Evolutionary conservation across 2,113 vertebrate species (phyloP).

Genomic region (Heterotis niloticus): DNA sequence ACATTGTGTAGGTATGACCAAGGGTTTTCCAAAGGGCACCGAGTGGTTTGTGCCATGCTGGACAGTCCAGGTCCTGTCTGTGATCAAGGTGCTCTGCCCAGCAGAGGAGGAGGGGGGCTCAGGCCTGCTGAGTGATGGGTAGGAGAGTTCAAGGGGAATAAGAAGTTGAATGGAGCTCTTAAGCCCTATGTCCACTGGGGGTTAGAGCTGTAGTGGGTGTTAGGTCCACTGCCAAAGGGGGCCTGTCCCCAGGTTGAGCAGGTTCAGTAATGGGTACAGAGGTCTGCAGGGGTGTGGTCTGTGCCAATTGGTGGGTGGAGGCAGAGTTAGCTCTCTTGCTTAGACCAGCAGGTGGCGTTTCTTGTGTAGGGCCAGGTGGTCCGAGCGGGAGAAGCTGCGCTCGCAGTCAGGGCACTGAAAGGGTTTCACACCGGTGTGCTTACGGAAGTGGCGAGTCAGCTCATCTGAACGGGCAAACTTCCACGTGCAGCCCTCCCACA

Average conservation of each 20-base stretch:
- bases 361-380: conserved; percentile 93
- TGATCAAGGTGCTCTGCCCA: conserved; percentile 28
- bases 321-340: conserved; percentile 17
- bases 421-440: conserved; percentile 95
- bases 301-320: not conserved
- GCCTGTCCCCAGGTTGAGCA: not conserved
- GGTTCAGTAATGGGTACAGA: not conserved
- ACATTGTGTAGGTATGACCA: conserved; percentile 85
- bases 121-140: conserved; percentile 67
- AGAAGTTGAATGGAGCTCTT: not conserved
- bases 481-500: conserved; percentile 98
- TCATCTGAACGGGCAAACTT: conserved; percentile 98
- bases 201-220: not conserved
- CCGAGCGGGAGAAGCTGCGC: conserved; percentile 94
- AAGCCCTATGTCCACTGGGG: not conserved
- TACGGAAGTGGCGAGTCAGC: conserved; percentile 96
- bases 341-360: conserved; percentile 86
- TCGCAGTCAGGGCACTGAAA: conserved; percentile 98
- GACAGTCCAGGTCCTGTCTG: not conserved
- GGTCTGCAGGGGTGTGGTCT: not conserved
- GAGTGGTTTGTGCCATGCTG: not conserved
- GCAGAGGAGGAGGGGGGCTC: conserved; percentile 51
- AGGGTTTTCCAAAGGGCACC: conserved; percentile 30
- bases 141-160: not conserved
- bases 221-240: not conserved